Base-by-base conservation (phyloP, 2,797 vertebrate genomes). In the Melanotaenia boesemani region DNA sequence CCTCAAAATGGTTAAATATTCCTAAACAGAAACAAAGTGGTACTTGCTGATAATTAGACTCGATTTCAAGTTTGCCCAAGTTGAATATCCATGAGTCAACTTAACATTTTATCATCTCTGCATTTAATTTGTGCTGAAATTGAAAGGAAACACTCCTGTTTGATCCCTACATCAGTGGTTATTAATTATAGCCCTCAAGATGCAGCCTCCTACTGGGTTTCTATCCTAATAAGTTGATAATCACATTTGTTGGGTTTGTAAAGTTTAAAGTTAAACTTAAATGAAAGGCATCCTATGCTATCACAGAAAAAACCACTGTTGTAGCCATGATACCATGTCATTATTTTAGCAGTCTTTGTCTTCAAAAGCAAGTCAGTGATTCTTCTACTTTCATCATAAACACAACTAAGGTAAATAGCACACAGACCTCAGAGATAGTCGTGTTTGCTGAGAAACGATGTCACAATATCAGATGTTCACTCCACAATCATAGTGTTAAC, bases 171-270 rank as follows among this genome's bases (percentile, higher is more conserved):
- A 67, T 54, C 24, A 65, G 36, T 52, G 41, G 18, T 48, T 74
- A 70, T 68, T 16, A 74, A 30, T 68, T 63, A 62, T 11, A 16
- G 22, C n/a, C 30, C 56, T 48, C 3, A 37, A 59, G 46, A 67
- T 0, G 6, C 73, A 76, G 48, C 65, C 32, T 62, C 64, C 63
- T 24, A 58, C 74, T 76, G 69, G 32, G 68, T 77, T 81, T 75
- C 46, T 46, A 10, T 67, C 59, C 44, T n/a, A 30, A 65, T 37
- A 39, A 28, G 58, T 66, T 4, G 26, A 63, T 83, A 68, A 79
- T 81, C 69, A 65, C 32, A 55, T 76, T 74, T 50, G 60, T 68
- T 12, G 64, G 65, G 36, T 68, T 67, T 83, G 26, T 50, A 34
- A 44, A 67, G 22, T 76, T 34, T 57, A 20, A 70, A 66, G 65